A percentile compares a stretch with the other conserved stretches of the same genome.
Conservation (phyloP, 2,888 invertebrate genomes). For the Trachelus stipa region DNA sequence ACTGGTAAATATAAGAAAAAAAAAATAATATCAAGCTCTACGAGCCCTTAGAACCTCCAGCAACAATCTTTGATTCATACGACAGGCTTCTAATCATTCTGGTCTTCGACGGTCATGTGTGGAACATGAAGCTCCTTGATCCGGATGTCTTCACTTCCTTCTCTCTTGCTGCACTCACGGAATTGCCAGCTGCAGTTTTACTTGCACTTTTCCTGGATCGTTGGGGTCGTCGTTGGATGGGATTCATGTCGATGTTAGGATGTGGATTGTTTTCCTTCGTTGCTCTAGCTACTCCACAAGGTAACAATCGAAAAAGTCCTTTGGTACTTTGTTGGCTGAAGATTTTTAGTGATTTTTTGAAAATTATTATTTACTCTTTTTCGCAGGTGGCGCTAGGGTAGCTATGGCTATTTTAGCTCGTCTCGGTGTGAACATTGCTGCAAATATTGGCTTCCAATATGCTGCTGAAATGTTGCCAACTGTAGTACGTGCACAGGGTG, state of each 20-base stretch:
- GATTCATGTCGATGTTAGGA: constrained; percentile 83
- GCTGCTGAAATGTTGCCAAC: constrained; percentile 90
- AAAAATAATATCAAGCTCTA: not conserved
- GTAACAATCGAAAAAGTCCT: constrained; percentile 63
- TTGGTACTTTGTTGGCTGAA: constrained; percentile 18
- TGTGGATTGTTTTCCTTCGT: constrained; percentile 84
- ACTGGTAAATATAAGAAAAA: constrained; percentile 72
- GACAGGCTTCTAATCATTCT: constrained; percentile 82
- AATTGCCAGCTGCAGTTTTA: constrained; percentile 85
- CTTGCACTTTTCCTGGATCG: constrained; percentile 81
- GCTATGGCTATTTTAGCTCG: constrained; percentile 84
- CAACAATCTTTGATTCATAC: not conserved
- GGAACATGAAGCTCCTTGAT: constrained; percentile 87
- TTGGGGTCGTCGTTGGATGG: constrained; percentile 88
- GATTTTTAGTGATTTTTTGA: constrained; percentile 13
- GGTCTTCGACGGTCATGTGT: constrained; percentile 89
- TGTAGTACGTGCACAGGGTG: constrained; percentile 88
- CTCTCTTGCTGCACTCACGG: constrained; percentile 85
- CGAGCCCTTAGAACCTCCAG: too few species aligned
- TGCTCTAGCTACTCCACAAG: constrained; percentile 80
- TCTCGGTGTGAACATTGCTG: constrained; percentile 89
- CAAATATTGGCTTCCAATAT: constrained; percentile 91
- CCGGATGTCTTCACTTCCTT: constrained; percentile 86
- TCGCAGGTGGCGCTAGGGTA: constrained; percentile 78
- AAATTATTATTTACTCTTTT: constrained; percentile 12